These are phyloP conservation scores for Ptychoptera contaminata DNA, from an alignment of 2,888 invertebrate species.

Conservation along the genomic window DNA sequence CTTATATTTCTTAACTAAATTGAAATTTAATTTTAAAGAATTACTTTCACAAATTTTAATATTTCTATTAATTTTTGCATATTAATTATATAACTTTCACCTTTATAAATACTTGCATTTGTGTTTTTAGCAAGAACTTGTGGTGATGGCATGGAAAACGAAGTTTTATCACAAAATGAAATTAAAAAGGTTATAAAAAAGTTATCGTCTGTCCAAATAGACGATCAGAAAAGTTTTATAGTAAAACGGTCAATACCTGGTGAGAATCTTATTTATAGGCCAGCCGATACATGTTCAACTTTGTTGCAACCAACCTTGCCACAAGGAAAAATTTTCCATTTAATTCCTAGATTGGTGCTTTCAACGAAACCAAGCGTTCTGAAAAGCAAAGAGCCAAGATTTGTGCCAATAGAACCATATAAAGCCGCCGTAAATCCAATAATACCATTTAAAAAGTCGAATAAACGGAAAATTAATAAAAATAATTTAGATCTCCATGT, in stretches of 20 bases:
- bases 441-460: conserved; percentile 33
- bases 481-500: conserved; percentile 50
- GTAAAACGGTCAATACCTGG: conserved; percentile 20
- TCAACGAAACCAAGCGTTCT: conserved; percentile 26
- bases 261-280: conserved; percentile 29
- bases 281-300: conserved; percentile 21
- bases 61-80: too few species aligned
- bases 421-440: conserved; percentile 72
- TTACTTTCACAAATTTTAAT: too few species aligned
- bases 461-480: conserved; percentile 18
- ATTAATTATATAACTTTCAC: too few species aligned
- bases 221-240: conserved; percentile 16
- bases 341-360: conserved; percentile 44
- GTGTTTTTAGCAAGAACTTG: conserved; percentile 36
- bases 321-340: conserved; percentile 38
- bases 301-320: conserved; percentile 34
- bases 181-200: conserved; percentile 18
- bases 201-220: conserved; percentile 18
- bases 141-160: conserved; percentile 65
- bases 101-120: neutral
- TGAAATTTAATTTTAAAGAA: too few species aligned
- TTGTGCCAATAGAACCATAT: conserved; percentile 79
- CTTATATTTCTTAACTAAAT: too few species aligned
- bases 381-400: conserved; percentile 50
- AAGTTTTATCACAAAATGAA: conserved; percentile 18